Evolutionary conservation across 1,140 invertebrate genomes (phyloP).

Genomic region (Lysiphlebus fabarum): DNA sequence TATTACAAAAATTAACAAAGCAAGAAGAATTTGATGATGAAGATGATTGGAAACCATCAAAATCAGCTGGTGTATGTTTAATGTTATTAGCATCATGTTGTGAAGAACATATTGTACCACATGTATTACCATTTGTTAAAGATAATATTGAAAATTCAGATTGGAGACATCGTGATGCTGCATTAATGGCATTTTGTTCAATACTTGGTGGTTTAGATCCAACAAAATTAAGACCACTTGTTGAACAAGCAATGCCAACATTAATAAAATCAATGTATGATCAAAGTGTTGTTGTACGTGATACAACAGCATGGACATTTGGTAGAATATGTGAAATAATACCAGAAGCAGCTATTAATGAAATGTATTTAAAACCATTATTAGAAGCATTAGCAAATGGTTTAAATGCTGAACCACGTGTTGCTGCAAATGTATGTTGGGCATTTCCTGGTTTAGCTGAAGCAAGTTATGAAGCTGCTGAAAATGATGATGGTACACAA

Average conservation of each 20-base stretch:
- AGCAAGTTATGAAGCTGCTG: slow-evolving; percentile 86
- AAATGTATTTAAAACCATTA: slow-evolving; percentile 77
- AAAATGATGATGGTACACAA: slow-evolving; percentile 70
- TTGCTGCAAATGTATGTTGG: slow-evolving; percentile 99
- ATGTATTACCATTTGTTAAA: slow-evolving; percentile 96
- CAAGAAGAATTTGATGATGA: slow-evolving; percentile 94
- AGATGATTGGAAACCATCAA: slow-evolving; percentile 99
- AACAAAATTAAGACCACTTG: slow-evolving; percentile 83
- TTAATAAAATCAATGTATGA: slow-evolving; percentile 94
- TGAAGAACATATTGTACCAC: slow-evolving; percentile 94
- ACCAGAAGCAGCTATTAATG: slow-evolving; percentile 92
- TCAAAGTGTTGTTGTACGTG: slow-evolving; percentile 85
- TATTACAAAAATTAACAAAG: slow-evolving; percentile 92
- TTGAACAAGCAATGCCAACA: slow-evolving; percentile 94
- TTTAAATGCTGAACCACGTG: slow-evolving; percentile 87
- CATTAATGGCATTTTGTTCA: slow-evolving; percentile 97
- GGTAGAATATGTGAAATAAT: slow-evolving; percentile 96
- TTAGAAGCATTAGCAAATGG: slow-evolving; percentile 87
- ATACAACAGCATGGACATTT: slow-evolving; percentile 98
- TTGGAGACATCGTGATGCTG: slow-evolving; percentile 95
- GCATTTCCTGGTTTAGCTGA: slow-evolving; percentile 97
- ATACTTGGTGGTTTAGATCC: slow-evolving; percentile 92
- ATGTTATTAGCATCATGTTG: slow-evolving; percentile 97
- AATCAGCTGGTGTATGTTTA: slow-evolving; percentile 98
- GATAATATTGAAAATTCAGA: slow-evolving; percentile 90